phyloP scores from a whole-genome alignment of 1,140 invertebrate species.

The Drosophila funebris region DNA sequence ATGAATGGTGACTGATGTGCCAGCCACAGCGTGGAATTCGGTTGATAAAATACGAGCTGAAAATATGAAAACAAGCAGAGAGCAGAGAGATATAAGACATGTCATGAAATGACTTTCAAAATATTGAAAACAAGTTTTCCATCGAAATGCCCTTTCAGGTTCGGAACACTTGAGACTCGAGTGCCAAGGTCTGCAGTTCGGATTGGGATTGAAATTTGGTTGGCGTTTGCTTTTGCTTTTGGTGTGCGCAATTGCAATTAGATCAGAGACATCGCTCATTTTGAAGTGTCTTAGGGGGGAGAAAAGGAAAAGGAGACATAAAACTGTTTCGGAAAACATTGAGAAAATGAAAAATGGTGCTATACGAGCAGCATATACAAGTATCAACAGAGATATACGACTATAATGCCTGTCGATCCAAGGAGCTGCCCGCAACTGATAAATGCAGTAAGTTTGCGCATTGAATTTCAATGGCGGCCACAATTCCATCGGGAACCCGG shows the following conservation, averaged over 20 bases:
- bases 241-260: constrained; percentile 57
- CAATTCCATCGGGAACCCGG: constrained; percentile 14
- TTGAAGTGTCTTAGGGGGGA: constrained; percentile 45
- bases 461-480: constrained; percentile 78
- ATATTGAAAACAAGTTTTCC: constrained; percentile 74
- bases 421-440: constrained; percentile 45
- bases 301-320: constrained; percentile 40
- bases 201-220: not conserved
- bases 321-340: constrained; percentile 59
- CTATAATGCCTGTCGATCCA: constrained; percentile 43
- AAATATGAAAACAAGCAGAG: constrained; percentile 51
- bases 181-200: constrained; percentile 45
- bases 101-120: constrained; percentile 56
- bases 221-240: constrained; percentile 1
- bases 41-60: constrained; percentile 62
- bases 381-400: constrained; percentile 1
- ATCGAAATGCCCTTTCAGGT: constrained; percentile 44
- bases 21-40: constrained; percentile 47
- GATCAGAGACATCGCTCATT: constrained; percentile 74
- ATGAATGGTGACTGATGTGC: constrained; percentile 44
- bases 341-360: constrained; percentile 72
- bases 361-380: constrained; percentile 66
- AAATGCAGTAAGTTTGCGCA: constrained; percentile 79
- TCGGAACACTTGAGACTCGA: constrained; percentile 65
- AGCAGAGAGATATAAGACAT: constrained; percentile 8